Evolutionary conservation across 2,113 vertebrate genomes (phyloP), one percentile per base, ranked within the genome.

Genomic region (Notarius lentiginosus): DNA sequence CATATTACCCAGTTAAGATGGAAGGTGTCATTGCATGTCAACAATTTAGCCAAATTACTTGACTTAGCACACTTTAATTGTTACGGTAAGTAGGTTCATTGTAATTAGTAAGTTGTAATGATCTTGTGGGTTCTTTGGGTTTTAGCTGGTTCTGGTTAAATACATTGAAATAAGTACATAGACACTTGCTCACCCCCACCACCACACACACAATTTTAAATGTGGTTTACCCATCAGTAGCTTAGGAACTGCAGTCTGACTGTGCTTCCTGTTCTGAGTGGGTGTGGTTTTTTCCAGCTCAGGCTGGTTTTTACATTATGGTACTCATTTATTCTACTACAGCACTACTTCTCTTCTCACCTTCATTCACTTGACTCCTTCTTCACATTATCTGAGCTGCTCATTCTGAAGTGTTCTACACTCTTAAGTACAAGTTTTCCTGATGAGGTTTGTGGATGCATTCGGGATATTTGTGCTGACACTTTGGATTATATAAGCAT

Each of bases 161-260:
- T 27, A 12, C 24, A 27, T 15, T 53, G 49, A 53, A 77, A 75
- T 73, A 51, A 24, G 47, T 53, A 55, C 75, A n/a, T 55, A 77
- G 51, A 53, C 24, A 77, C 75, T n/a, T 77, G 51, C 49, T 77
- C 12, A n/a, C 17, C 41, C 41, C 8, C 0, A 18, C 41, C 34
- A 34, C 17, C 72, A 86, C 82, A 76, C 87, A 84, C 65, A 84
- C 84, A 60, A 51, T 49, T 56, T 72, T 70, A 85, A 86, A 88
- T 83, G 51, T 89, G 89, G 65, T 90, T 90, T 86, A 72, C 49
- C 81, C 89, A 88, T 90, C 84, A 88, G 84, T 47, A 58, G 12
- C 27, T 30, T 34, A 70, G 87, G 53, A 87, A 41, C 53, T 68
- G 17, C 8, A 6, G 34, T 83, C 65, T 79, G 70, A 65, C 73